These are phyloP conservation scores for Tholera decimalis DNA, from an alignment of 2,888 invertebrate genomes.

Conservation along the genomic window DNA sequence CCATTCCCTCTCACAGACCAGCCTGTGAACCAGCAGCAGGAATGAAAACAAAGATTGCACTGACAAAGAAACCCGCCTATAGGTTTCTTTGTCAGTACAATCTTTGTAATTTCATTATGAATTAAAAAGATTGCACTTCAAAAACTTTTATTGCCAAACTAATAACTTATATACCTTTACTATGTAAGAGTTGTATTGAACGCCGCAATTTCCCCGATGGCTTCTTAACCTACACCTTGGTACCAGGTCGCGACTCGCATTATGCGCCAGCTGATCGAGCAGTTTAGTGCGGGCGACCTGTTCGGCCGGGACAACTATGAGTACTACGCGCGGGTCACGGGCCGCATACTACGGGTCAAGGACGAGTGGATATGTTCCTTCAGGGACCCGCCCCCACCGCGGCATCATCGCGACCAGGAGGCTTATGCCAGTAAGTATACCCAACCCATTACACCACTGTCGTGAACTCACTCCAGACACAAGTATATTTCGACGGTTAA, in stretches of 20 bases:
- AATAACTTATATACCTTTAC: neutral
- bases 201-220: too few relatives aligned
- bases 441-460: too few relatives aligned
- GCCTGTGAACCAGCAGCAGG: too few relatives aligned
- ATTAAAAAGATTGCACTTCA: too few relatives aligned
- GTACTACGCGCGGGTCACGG: slow-evolving; percentile 98
- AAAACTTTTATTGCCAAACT: too few relatives aligned
- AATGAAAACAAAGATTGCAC: too few relatives aligned
- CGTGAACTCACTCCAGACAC: too few relatives aligned
- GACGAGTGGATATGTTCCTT: slow-evolving; percentile 99
- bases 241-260: slow-evolving; percentile 97
- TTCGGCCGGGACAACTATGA: slow-evolving; percentile 99
- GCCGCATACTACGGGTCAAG: slow-evolving; percentile 97
- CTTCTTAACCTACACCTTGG: neutral
- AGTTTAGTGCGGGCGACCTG: slow-evolving; percentile 98
- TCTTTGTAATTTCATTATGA: too few relatives aligned
- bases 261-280: slow-evolving; percentile 99
- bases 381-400: slow-evolving; percentile 95
- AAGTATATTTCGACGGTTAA: too few relatives aligned
- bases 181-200: neutral
- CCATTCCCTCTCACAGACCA: too few relatives aligned
- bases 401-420: slow-evolving; percentile 92
- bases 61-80: too few relatives aligned
- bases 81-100: too few relatives aligned
- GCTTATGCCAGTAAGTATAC: slow-evolving; percentile 92